These are phyloP conservation scores for Apotomis turbidana DNA, from an alignment of 2,888 invertebrate species.

Conservation along the genomic window DNA sequence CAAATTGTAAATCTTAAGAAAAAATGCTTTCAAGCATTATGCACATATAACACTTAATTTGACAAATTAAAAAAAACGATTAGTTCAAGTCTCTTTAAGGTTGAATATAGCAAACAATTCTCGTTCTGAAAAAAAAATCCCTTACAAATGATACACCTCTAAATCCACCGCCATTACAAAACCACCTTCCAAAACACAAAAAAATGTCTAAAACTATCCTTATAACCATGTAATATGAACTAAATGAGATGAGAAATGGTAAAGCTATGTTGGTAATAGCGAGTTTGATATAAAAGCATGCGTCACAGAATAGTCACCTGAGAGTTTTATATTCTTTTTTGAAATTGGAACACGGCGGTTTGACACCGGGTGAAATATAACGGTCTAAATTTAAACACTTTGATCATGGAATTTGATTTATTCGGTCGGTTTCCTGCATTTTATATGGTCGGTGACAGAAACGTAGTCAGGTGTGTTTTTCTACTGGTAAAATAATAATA, in stretches of 20 bases:
- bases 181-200: background rate
- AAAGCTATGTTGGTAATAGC: conserved; percentile 19
- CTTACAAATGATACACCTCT: conserved; percentile 26
- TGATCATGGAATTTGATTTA: conserved; percentile 43
- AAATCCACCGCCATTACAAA: background rate
- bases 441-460: conserved; percentile 23
- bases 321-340: conserved; percentile 63
- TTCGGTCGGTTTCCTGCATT: conserved; percentile 37
- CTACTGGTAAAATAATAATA: conserved; percentile 5
- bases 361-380: conserved; percentile 51
- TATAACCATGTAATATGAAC: background rate
- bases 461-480: conserved; percentile 28
- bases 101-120: too few species aligned
- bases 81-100: too few species aligned
- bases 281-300: conserved; percentile 61
- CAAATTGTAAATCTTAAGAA: too few species aligned
- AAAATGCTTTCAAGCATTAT: too few species aligned
- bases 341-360: conserved; percentile 58
- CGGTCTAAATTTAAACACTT: conserved; percentile 37
- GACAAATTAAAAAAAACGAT: too few species aligned
- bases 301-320: conserved; percentile 66
- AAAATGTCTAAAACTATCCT: background rate
- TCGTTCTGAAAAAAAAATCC: too few species aligned
- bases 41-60: too few species aligned
- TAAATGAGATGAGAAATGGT: background rate